Evolutionary conservation across 1,140 invertebrate genomes (phyloP), one percentile per base, ranked within the genome.

Genomic region (Plectrocnemia conspersa): DNA sequence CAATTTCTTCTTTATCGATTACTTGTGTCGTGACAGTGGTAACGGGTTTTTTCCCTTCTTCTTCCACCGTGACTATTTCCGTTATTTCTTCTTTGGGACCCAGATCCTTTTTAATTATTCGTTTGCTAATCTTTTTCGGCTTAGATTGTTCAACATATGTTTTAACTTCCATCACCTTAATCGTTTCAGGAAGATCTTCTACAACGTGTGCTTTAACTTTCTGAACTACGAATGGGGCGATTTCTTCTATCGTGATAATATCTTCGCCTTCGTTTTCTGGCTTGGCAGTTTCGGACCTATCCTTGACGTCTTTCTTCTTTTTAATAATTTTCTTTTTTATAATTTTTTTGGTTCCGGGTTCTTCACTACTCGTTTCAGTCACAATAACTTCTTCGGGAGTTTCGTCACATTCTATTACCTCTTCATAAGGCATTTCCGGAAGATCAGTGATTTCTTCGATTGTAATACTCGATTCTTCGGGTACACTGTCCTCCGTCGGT

Each of bases 131-230:
- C 38, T 62, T 62, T 22, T 52, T 42, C 24, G 59, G 59, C 54
- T 65, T 56, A 33, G 66, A 42, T 47, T 58, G 58, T 35, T 60
- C 55, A 36, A 65, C 49, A 24, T 59, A 53, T 4, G 68, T 70
- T 18, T 61, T 63, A n/a, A 67, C 66, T 49, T 75, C 67, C 1
- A 72, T 68, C 0, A 73, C 67, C 13, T 64, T 59, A 63, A 76
- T 58, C 11, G 66, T 68, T 64, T 64, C 64, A 19, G 65, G 41
- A 64, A 75, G 70, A 44, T 74, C 67, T 52, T 62, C 58, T n/a
- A 57, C 18, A 0, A 54, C 48, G 3, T 52, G 16, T 0, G 36
- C 44, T 0, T 59, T 7, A 29, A 19, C 19, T 49, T 36, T 23
- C 2, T 7, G 3, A 6, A 15, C 13, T 66, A 36, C 33, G 44